phyloP scores from a whole-genome alignment of 2,888 invertebrate genomes.

The Dusona sp. region DNA sequence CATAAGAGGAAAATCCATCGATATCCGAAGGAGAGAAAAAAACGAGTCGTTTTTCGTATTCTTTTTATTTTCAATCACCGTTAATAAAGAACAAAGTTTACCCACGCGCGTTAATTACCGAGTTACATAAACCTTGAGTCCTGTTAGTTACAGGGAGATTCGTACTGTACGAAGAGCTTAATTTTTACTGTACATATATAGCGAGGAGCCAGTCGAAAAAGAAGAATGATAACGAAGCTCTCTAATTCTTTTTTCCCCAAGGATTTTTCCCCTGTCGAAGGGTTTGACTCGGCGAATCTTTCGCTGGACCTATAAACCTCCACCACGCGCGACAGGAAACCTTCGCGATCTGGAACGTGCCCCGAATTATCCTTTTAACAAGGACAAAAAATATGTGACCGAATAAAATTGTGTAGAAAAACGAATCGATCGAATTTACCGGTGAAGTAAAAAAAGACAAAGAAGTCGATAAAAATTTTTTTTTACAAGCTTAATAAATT shows the following conservation, averaged over 20 bases:
- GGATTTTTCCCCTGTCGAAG: slow-evolving; percentile 41
- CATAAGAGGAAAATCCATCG: slow-evolving; percentile 13
- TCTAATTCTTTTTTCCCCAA: slow-evolving; percentile 19
- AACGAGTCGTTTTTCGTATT: slow-evolving; percentile 7
- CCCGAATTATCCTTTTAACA: slow-evolving; percentile 28
- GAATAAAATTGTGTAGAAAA: slow-evolving; percentile 20
- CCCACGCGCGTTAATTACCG: slow-evolving; percentile 57
- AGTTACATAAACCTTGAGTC: slow-evolving; percentile 29
- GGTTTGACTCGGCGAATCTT: slow-evolving; percentile 56
- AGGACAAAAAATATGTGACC: slow-evolving; percentile 21
- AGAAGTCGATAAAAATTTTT: slow-evolving; percentile 4
- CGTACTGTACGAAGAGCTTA: slow-evolving; percentile 53
- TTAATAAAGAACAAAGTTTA: slow-evolving; percentile 60
- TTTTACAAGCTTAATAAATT: slow-evolving; percentile 38
- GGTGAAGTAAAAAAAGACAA: slow-evolving; percentile 20
- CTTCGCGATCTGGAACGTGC: slow-evolving; percentile 36
- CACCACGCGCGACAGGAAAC: slow-evolving; percentile 35
- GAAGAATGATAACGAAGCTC: slow-evolving; percentile 61
- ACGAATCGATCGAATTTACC: slow-evolving; percentile 3
- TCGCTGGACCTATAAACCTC: slow-evolving; percentile 53
- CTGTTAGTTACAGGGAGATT: slow-evolving; percentile 19
- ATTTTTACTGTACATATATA: slow-evolving; percentile 42
- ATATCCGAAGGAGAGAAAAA: slow-evolving; percentile 6
- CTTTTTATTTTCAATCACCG: slow-evolving; percentile 12
- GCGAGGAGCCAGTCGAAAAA: slow-evolving; percentile 40